Evolutionary conservation across 2,888 invertebrate species (phyloP).

Genomic region (Azorinus chamasolen): DNA sequence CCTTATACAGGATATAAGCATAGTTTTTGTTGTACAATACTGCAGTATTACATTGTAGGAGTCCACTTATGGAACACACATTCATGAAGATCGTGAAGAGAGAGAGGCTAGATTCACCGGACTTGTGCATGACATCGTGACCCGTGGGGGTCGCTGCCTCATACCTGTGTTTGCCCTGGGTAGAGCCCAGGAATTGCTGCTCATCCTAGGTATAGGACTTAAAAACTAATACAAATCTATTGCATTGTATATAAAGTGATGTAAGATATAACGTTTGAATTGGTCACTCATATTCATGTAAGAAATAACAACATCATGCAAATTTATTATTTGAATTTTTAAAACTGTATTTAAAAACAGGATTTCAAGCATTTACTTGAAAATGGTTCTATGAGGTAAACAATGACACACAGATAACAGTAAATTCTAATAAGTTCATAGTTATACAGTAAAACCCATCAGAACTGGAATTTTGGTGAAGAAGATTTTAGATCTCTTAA

Average conservation of each 20-base stretch:
- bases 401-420: no score
- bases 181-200: slow-evolving; percentile 97
- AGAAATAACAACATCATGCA: background rate
- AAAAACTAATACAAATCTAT: background rate
- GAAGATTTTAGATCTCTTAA: no score
- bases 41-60: slow-evolving; percentile 90
- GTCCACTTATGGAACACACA: slow-evolving; percentile 99
- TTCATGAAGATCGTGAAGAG: slow-evolving; percentile 99
- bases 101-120: slow-evolving; percentile 96
- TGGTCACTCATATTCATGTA: background rate
- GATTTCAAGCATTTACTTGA: no score
- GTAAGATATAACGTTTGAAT: background rate
- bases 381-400: no score
- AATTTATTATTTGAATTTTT: slow-evolving; percentile 9
- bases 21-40: no score
- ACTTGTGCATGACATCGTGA: slow-evolving; percentile 98
- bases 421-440: no score
- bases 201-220: slow-evolving; percentile 91
- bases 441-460: no score
- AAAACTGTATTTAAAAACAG: no score
- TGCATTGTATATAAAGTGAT: background rate
- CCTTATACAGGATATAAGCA: no score
- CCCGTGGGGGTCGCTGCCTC: slow-evolving; percentile 98
- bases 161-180: slow-evolving; percentile 99
- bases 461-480: no score